phyloP scores from a whole-genome alignment of 2,797 vertebrate genomes.

The Pipistrellus kuhlii region DNA sequence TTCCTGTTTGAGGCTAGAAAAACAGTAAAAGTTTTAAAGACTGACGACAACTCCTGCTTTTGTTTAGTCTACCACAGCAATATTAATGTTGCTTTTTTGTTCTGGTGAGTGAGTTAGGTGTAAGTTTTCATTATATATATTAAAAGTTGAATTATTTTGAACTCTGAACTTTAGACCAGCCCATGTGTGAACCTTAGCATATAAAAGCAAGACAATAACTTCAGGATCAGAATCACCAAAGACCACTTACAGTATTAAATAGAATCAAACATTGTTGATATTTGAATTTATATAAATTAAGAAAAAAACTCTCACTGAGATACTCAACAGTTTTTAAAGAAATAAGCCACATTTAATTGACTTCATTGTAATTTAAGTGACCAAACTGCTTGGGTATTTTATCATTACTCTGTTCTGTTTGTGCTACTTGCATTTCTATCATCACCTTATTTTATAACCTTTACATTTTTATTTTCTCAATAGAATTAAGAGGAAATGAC shows the following conservation, averaged over 20 bases:
- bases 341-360: slow-evolving; percentile 25
- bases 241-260: slow-evolving; percentile 36
- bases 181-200: not conserved
- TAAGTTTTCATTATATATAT: slow-evolving; percentile 80
- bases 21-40: slow-evolving; percentile 83
- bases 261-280: slow-evolving; percentile 35
- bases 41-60: slow-evolving; percentile 86
- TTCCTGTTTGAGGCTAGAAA: slow-evolving; percentile 88
- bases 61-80: slow-evolving; percentile 89
- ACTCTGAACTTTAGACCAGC: slow-evolving; percentile 68
- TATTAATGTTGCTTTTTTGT: slow-evolving; percentile 84
- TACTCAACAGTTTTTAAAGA: slow-evolving; percentile 59
- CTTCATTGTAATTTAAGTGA: slow-evolving; percentile 18
- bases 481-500: slow-evolving; percentile 57
- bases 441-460: slow-evolving; percentile 52
- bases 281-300: slow-evolving; percentile 53
- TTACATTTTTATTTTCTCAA: not conserved
- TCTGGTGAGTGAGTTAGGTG: slow-evolving; percentile 76
- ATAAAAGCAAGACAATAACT: slow-evolving; percentile 32
- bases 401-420: not conserved
- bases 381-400: slow-evolving; percentile 21
- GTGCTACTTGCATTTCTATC: slow-evolving; percentile 50
- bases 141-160: slow-evolving; percentile 80
- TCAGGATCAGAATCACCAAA: slow-evolving; percentile 47
- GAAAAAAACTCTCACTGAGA: slow-evolving; percentile 50